Base-by-base conservation (phyloP, 2,797 vertebrate genomes). In the Syngnathus acus region DNA sequence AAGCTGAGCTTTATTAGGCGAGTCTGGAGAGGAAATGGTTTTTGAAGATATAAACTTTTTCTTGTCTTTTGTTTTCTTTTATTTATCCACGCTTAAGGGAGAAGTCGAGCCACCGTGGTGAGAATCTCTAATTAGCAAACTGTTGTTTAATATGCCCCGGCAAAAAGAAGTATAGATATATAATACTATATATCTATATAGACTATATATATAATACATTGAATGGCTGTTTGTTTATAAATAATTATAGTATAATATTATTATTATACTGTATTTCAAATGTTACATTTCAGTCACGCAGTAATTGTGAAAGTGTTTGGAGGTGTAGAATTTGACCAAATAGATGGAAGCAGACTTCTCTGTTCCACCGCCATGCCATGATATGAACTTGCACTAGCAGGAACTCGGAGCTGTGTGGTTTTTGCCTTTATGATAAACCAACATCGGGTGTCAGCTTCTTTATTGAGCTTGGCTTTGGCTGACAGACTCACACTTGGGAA, bases 401-500 rank as follows among this genome's bases (percentile, higher is more conserved):
- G 53, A 79, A 76, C 70, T 82, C 74, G 80, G 82, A 82, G 84
- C 77, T 76, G 72, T 54, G 69, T 21, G 0, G 70, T 79, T 32
- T 32, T 32, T 69, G 64, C 72, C 76, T 86, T 82, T 75, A 71
- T 86, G 75, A 85, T 81, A 78, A 75, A 79, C 71, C 75, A 64
- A 26, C 69, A 54, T 21, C 70, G 21, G 58, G 64, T 73, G 73
- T 81, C 17, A 51, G 68, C 63, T 74, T 26, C 70, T 83, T 78
- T 82, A 80, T 82, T 80, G 80, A 79, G 68, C 63, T 65, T 80
- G 84, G 83, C 82, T 82, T 82, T 85, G 72, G 3, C 75, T 78
- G 81, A 82, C 77, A 65, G 70, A 73, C 65, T 66, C 65, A 70
- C 70, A 38, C 55, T 57, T 37, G 83, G 78, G 39, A 75, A 57